These are phyloP conservation scores for Phaethon lepturus DNA, from an alignment of 2,113 vertebrate genomes.

Conservation along the genomic window DNA sequence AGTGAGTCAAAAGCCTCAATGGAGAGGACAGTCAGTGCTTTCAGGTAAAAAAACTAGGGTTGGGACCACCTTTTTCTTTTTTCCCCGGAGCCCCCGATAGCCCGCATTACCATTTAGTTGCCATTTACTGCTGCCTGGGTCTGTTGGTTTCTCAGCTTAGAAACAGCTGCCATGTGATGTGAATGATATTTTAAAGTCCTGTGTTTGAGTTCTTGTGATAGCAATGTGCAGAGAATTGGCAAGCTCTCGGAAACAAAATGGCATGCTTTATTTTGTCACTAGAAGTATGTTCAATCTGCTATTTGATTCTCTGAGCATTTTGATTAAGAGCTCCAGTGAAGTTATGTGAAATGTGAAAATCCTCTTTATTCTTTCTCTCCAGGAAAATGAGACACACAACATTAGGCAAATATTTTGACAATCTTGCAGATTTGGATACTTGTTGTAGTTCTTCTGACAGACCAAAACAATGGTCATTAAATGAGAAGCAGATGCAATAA, in stretches of 20 bases:
- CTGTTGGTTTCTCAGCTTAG: slow-evolving; percentile 23
- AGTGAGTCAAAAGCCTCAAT: background rate
- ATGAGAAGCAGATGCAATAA: slow-evolving; percentile 78
- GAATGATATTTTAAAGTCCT: slow-evolving; percentile 54
- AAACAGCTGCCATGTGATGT: slow-evolving; percentile 52
- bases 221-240: slow-evolving; percentile 57
- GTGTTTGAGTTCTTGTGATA: slow-evolving; percentile 53
- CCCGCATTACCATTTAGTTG: background rate
- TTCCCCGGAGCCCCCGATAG: background rate
- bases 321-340: slow-evolving; percentile 65
- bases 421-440: slow-evolving; percentile 77
- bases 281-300: slow-evolving; percentile 55
- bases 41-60: background rate
- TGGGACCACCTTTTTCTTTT: background rate
- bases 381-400: slow-evolving; percentile 57
- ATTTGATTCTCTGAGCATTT: slow-evolving; percentile 60
- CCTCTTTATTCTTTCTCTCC: slow-evolving; percentile 54
- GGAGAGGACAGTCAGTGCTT: background rate
- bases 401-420: slow-evolving; percentile 83
- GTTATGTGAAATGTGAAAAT: slow-evolving; percentile 66
- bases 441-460: slow-evolving; percentile 72
- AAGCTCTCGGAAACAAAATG: slow-evolving; percentile 51
- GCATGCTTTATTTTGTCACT: slow-evolving; percentile 63
- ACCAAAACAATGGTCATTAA: slow-evolving; percentile 80
- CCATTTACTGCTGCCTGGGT: background rate